Percentiles rank a stretch among this genome's conserved stretches.
phyloP scores from a whole-genome alignment of 1,140 invertebrate genomes.

The Scaptodrosophila lebanonensis region DNA sequence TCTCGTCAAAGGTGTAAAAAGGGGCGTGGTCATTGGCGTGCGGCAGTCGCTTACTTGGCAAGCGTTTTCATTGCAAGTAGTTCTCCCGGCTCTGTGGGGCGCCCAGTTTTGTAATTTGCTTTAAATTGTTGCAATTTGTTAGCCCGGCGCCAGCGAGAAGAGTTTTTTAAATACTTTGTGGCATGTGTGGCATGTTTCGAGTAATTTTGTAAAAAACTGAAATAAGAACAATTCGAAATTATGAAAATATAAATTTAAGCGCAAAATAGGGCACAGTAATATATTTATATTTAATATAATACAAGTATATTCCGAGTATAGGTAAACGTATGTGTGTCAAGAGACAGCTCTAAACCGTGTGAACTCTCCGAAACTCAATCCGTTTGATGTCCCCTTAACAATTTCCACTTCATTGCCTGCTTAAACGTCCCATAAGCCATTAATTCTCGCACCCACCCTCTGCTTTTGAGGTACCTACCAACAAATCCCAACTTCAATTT shows the following conservation, averaged over 20 bases:
- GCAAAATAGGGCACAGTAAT: too few relatives aligned
- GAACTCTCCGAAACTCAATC: slow-evolving; percentile 18
- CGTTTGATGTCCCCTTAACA: slow-evolving; percentile 15
- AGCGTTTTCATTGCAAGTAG: too few relatives aligned
- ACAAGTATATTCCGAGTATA: too few relatives aligned
- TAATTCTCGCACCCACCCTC: neutral
- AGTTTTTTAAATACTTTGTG: slow-evolving; percentile 41
- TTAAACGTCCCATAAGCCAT: slow-evolving; percentile 12
- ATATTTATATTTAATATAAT: too few relatives aligned
- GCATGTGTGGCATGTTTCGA: slow-evolving; percentile 21
- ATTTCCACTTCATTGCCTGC: slow-evolving; percentile 32
- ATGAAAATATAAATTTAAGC: too few relatives aligned
- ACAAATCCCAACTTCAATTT: slow-evolving; percentile 40
- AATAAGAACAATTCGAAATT: too few relatives aligned
- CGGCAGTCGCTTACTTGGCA: slow-evolving; percentile 33
- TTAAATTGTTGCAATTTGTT: slow-evolving; percentile 72
- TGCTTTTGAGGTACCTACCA: slow-evolving; percentile 13
- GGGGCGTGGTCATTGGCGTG: slow-evolving; percentile 45
- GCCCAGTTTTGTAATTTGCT: slow-evolving; percentile 60
- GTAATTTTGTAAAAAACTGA: too few relatives aligned
- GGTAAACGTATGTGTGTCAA: too few relatives aligned
- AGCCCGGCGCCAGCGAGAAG: slow-evolving; percentile 45
- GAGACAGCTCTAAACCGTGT: slow-evolving; percentile 38
- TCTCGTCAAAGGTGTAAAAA: slow-evolving; percentile 57
- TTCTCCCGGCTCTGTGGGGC: slow-evolving; percentile 38